phyloP scores from a whole-genome alignment of 2,797 vertebrate species.

The Chelon auratus region DNA sequence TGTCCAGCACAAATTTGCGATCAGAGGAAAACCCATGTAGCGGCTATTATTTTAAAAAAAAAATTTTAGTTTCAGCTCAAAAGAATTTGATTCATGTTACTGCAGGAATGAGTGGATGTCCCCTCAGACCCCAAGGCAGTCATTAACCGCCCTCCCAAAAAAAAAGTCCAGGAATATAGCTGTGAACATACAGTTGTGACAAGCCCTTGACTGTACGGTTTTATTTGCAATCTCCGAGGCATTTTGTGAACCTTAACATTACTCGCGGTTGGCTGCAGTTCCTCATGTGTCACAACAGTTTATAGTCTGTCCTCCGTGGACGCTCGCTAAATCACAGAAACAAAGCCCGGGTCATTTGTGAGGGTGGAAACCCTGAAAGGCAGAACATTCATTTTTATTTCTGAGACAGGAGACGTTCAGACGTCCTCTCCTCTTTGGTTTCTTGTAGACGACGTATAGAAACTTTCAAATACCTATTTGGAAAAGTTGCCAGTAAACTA shows the following conservation, averaged over 20 bases:
- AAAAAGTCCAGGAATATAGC: conserved; percentile 12
- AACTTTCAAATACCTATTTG: not conserved
- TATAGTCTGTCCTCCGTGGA: conserved; percentile 64
- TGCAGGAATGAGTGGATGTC: conserved; percentile 25
- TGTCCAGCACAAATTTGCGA: not conserved
- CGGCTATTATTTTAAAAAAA: not conserved
- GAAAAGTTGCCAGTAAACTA: not conserved
- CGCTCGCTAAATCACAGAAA: conserved; percentile 35
- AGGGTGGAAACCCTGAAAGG: conserved; percentile 43
- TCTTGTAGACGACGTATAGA: conserved; percentile 2
- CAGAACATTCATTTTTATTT: conserved; percentile 34
- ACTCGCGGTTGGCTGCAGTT: conserved; percentile 68
- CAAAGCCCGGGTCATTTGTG: conserved; percentile 47
- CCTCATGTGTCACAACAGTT: conserved; percentile 78
- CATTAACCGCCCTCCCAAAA: not conserved
- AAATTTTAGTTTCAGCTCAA: not conserved
- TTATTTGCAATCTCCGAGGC: conserved; percentile 60
- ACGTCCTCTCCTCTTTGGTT: conserved; percentile 28
- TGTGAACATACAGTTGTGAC: conserved; percentile 51
- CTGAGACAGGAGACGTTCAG: conserved; percentile 35
- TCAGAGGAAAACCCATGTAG: not conserved
- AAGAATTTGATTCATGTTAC: conserved; percentile 3
- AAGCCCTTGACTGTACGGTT: conserved; percentile 42
- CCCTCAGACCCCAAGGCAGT: conserved; percentile 22
- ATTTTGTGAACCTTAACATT: conserved; percentile 71